phyloP scores from a whole-genome alignment of 2,113 vertebrate genomes.

The Riparia riparia region DNA sequence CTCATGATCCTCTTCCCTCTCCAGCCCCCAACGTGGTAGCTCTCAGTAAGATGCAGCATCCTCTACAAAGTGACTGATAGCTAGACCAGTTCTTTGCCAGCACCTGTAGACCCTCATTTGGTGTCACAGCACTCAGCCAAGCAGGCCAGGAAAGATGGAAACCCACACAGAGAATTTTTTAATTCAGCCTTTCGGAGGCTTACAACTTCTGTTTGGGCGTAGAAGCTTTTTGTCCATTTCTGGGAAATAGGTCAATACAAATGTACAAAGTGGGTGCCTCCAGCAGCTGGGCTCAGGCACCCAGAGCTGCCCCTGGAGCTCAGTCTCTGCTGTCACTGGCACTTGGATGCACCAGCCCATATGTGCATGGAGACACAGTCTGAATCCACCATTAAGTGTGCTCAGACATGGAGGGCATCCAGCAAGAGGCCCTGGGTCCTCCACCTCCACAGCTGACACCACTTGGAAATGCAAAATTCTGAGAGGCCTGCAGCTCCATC shows the following conservation, averaged over 20 bases:
- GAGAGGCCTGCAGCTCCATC: neutral
- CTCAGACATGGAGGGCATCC: neutral
- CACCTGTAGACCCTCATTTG: neutral
- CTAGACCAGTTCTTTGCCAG: neutral
- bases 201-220: neutral
- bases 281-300: neutral
- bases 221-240: neutral
- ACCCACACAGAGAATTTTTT: neutral
- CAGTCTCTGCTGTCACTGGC: neutral
- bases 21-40: neutral
- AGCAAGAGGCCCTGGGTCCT: neutral
- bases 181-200: neutral
- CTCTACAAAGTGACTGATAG: neutral
- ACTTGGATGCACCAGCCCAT: fast-evolving
- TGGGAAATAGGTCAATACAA: neutral
- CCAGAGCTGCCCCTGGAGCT: neutral
- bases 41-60: neutral
- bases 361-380: neutral
- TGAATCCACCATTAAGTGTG: neutral
- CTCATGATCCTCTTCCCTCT: neutral
- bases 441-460: neutral
- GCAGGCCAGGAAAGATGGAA: neutral
- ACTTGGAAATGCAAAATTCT: neutral
- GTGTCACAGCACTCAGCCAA: neutral
- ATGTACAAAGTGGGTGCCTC: neutral